Conservation (phyloP, 2,113 vertebrate species). For the Sinocyclocheilus rhinocerous region DNA sequence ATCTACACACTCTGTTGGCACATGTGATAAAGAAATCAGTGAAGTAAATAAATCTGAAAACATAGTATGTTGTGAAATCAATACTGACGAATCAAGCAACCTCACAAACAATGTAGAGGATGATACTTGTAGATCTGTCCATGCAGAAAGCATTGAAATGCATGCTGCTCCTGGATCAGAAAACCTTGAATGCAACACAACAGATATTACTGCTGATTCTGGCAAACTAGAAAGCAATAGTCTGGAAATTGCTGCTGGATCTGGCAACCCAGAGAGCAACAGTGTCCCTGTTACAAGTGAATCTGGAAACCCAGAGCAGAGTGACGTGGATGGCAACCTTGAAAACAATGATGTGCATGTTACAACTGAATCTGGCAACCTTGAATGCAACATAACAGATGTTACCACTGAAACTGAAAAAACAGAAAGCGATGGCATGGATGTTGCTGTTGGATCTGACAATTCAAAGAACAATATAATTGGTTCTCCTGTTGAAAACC, state of each 20-base stretch:
- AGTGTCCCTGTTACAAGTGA: no score
- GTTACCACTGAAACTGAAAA: neutral
- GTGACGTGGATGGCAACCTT: neutral
- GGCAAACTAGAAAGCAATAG: no score
- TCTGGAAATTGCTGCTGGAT: no score
- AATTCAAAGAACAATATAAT: neutral
- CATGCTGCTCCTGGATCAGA: neutral
- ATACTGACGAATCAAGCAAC: neutral
- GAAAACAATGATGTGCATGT: neutral
- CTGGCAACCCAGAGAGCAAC: no score
- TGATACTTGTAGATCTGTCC: neutral
- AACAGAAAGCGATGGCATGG: neutral
- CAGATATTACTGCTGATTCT: neutral
- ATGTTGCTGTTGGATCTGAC: neutral
- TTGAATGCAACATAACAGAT: neutral
- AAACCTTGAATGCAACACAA: neutral
- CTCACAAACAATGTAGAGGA: neutral
- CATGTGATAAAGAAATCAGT: neutral
- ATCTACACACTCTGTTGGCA: neutral
- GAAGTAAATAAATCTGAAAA: slow-evolving; percentile 1
- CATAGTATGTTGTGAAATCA: neutral
- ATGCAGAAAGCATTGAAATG: neutral
- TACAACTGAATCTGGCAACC: neutral
- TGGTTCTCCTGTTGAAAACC: neutral
- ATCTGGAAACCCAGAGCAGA: no score